Evolutionary conservation across 2,888 invertebrate species (phyloP).

Genomic region (Philhelius pedissequus): DNA sequence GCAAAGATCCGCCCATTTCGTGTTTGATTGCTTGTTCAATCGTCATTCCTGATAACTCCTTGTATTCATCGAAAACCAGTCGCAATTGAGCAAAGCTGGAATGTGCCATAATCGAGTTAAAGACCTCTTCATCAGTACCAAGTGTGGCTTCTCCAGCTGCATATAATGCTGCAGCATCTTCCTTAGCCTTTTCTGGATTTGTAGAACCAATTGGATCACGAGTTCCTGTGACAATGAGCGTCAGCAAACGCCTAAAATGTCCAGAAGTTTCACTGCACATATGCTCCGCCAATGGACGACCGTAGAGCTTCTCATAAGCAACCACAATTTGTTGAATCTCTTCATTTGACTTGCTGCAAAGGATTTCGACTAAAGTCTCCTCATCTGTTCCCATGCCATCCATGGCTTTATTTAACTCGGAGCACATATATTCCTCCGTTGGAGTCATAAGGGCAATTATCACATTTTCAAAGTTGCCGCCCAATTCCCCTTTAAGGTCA

Average conservation of each 20-base stretch:
- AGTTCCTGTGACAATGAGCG: constrained; percentile 84
- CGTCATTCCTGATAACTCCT: constrained; percentile 84
- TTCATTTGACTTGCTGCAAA: constrained; percentile 84
- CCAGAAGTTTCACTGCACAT: constrained; percentile 88
- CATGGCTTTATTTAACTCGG: constrained; percentile 86
- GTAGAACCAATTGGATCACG: constrained; percentile 83
- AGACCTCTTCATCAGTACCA: constrained; percentile 86
- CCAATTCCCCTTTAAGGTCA: constrained; percentile 85
- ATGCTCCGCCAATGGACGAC: constrained; percentile 85
- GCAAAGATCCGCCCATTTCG: constrained; percentile 83
- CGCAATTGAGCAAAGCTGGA: constrained; percentile 86
- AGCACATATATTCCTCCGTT: constrained; percentile 85
- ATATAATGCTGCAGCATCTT: constrained; percentile 85
- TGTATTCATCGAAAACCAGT: constrained; percentile 85
- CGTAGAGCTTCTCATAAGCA: constrained; percentile 83
- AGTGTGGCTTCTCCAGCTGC: constrained; percentile 85
- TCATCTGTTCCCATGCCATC: constrained; percentile 87
- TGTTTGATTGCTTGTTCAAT: constrained; percentile 85
- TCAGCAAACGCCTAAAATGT: constrained; percentile 86
- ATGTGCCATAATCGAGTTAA: constrained; percentile 85
- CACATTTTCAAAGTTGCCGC: constrained; percentile 87
- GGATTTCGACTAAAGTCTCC: constrained; percentile 85
- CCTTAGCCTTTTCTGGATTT: constrained; percentile 83
- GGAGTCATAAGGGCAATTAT: constrained; percentile 85
- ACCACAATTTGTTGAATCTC: constrained; percentile 83